Evolutionary conservation across 2,113 vertebrate genomes (phyloP), one percentile per base, ranked within the genome.

Genomic region (Grantiella picta): DNA sequence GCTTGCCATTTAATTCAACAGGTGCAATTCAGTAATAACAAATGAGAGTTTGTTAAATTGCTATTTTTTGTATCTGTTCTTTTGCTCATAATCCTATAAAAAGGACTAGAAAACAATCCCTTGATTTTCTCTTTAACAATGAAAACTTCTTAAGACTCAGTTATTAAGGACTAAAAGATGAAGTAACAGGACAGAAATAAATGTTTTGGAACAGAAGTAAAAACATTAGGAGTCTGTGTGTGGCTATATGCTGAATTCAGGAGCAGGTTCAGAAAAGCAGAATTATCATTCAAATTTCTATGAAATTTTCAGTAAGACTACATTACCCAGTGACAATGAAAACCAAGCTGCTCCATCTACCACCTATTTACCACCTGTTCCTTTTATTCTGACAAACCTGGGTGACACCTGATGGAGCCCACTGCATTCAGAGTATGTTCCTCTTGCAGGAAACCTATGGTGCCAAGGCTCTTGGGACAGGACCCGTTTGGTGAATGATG

Each of bases 401-500:
- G 5, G 31, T 14, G n/a, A 7, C 33, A 57, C 17, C 4, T 50
- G 49, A 27, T 7, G 27, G 42, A 70, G 8, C 28, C 60, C 53
- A 13, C 31, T 53, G 18, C n/a, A 5, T 29, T 60, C 8, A 23
- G 18, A 45, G 27, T 10, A 13, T 33, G 17, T 10, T 73, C 4
- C 22, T 45, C 10, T 86, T 52, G 61, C 42, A 70, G 36, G 49
- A 59, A 22, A 63, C 31, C 56, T 38, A 7, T 2, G 1, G 10
- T 40, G 49, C 53, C 17, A 68, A 50, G 35, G 38, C 22, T 63
- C 44, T 36, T 49, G 44, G 84, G 40, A 24, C 40, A 33, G 27
- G 47, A 68, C 5, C 45, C 0, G 0, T 76, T 54, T 35, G n/a
- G 47, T 45, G 29, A 53, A 31, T 45, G 42, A 11, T 61, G 28